Evolutionary conservation across 2,888 invertebrate species (phyloP).

Genomic region (Leptarthrus brevirostris): DNA sequence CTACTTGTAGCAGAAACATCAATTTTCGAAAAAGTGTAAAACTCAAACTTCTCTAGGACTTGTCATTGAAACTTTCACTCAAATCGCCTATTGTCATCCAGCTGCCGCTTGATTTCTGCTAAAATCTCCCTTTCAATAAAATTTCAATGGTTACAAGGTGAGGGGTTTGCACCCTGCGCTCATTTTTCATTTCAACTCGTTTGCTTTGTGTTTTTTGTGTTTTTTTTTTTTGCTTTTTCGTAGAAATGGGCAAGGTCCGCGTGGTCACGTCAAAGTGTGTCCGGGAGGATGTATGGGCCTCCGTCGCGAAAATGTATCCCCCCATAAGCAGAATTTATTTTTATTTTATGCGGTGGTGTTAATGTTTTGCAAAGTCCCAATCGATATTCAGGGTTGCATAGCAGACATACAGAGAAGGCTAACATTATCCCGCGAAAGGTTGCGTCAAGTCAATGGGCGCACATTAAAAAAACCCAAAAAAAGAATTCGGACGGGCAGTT

Average conservation of each 20-base stretch:
- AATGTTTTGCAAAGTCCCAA: constrained; percentile 52
- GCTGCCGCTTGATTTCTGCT: constrained; percentile 4
- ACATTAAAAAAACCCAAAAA: constrained; percentile 50
- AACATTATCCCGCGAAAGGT: constrained; percentile 51
- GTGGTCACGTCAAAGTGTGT: constrained; percentile 1
- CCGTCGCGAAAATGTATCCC: constrained; percentile 23
- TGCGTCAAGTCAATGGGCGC: constrained; percentile 53
- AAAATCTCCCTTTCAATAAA: constrained; percentile 41
- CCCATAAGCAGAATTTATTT: constrained; percentile 52
- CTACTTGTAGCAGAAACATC: no score
- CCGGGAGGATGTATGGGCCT: neutral
- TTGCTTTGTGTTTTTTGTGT: neutral
- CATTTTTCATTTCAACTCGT: constrained; percentile 39
- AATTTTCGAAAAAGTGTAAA: no score
- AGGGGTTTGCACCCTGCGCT: constrained; percentile 15
- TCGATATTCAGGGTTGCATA: constrained; percentile 48
- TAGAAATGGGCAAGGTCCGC: constrained; percentile 12
- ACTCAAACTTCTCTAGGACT: no score
- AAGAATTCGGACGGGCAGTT: constrained; percentile 50
- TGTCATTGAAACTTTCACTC: no score
- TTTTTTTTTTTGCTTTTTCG: neutral
- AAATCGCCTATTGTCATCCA: constrained; percentile 16
- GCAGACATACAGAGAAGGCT: constrained; percentile 14
- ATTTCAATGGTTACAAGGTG: constrained; percentile 14
- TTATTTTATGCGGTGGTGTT: constrained; percentile 54